A percentile compares a stretch with the other conserved stretches of the same genome.
Evolutionary conservation across 1,140 invertebrate species (phyloP).

Genomic region (Drosophila pseudoananassae): DNA sequence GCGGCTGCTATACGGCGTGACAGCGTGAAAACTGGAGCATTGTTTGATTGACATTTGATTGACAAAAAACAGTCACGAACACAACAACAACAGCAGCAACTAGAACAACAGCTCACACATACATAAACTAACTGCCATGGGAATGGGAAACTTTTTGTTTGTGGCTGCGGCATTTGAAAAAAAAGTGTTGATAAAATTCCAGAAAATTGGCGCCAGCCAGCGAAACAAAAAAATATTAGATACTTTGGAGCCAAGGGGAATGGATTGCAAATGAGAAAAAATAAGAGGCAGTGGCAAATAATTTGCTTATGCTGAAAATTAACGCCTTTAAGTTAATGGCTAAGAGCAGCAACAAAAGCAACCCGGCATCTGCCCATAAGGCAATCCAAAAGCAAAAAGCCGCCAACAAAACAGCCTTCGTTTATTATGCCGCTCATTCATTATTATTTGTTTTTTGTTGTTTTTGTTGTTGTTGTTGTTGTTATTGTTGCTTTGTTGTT

Average conservation of each 20-base stretch:
- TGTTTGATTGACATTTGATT: constrained; percentile 82
- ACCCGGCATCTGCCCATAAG: constrained; percentile 28
- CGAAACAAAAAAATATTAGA: constrained; percentile 21
- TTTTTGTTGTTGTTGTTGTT: constrained; percentile 27
- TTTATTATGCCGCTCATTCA: constrained; percentile 77
- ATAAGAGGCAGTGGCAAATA: constrained; percentile 32
- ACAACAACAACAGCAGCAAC: constrained; percentile 18
- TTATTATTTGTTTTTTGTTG: constrained; percentile 51
- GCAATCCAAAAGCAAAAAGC: constrained; percentile 6
- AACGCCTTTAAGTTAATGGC: constrained; percentile 70
- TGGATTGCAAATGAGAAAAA: constrained; percentile 4
- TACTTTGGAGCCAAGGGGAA: constrained; percentile 1
- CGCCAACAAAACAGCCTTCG: constrained; percentile 49
- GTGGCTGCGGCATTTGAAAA: constrained; percentile 23
- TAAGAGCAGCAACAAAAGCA: constrained; percentile 25
- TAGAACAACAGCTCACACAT: constrained; percentile 24
- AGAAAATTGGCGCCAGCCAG: constrained; percentile 63
- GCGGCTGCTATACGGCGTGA: constrained; percentile 9
- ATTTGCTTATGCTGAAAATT: constrained; percentile 62
- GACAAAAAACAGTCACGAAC: constrained; percentile 55
- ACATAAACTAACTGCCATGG: constrained; percentile 38
- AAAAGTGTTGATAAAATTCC: constrained; percentile 68
- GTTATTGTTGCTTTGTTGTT: constrained; percentile 8
- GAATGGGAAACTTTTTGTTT: constrained; percentile 22
- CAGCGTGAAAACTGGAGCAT: constrained; percentile 67